These are phyloP conservation scores for Cynoglossus semilaevis DNA, from an alignment of 2,113 vertebrate genomes.

Conservation along the genomic window DNA sequence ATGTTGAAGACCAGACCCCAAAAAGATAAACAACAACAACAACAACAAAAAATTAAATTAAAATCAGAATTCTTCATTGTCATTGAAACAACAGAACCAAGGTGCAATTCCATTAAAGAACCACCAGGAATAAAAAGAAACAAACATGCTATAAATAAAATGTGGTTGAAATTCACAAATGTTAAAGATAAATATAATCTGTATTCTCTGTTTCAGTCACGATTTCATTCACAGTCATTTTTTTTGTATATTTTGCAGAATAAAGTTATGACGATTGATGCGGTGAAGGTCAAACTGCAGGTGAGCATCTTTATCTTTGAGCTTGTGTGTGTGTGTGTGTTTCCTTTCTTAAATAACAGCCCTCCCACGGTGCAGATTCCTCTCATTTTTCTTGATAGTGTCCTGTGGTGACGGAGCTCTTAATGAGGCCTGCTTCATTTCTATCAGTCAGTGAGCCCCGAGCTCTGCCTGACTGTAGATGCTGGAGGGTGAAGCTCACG, in stretches of 20 bases:
- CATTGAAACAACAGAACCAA: too few species aligned
- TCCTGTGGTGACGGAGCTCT: conserved; percentile 17
- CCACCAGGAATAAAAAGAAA: too few species aligned
- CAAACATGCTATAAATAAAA: too few species aligned
- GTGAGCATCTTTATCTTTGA: conserved; percentile 58
- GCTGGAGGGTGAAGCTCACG: conserved; percentile 30
- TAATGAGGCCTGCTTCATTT: conserved; percentile 59
- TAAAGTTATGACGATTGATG: conserved; percentile 90
- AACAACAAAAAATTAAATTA: too few species aligned
- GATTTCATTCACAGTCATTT: background rate
- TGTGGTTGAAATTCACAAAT: too few species aligned
- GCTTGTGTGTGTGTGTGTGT: background rate
- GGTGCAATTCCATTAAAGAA: too few species aligned
- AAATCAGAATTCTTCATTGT: background rate
- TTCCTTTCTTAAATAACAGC: conserved; percentile 7
- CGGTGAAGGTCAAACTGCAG: conserved; percentile 91
- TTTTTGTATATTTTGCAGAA: conserved; percentile 83
- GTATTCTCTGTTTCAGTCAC: background rate
- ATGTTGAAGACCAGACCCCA: too few species aligned
- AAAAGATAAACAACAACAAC: too few species aligned
- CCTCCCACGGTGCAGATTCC: conserved; percentile 11
- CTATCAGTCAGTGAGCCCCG: conserved; percentile 50
- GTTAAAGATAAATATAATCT: background rate
- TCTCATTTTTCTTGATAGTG: conserved; percentile 35
- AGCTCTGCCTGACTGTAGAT: conserved; percentile 45